Evolutionary conservation across 2,888 invertebrate genomes (phyloP).

Genomic region (Pimpla rufipes): DNA sequence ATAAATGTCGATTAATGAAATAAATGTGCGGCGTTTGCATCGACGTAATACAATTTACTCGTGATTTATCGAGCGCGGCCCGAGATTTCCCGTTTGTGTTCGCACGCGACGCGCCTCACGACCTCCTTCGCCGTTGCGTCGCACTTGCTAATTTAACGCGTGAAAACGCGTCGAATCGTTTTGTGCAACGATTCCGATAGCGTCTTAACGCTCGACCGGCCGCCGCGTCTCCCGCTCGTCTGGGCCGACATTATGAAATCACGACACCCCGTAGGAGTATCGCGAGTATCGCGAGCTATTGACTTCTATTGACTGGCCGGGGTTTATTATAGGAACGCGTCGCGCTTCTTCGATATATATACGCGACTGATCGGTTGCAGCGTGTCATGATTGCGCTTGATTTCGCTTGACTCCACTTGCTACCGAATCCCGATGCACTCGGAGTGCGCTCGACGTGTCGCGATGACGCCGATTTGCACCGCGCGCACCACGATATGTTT

Average conservation of each 20-base stretch:
- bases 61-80: conserved; percentile 16
- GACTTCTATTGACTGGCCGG: conserved; percentile 60
- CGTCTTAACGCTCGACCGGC: neutral
- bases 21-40: neutral
- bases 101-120: conserved; percentile 6
- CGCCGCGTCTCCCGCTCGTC: conserved; percentile 35
- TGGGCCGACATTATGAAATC: conserved; percentile 67
- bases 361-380: neutral
- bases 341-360: conserved; percentile 5
- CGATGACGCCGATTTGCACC: neutral
- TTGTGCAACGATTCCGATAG: no score
- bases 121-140: conserved; percentile 15
- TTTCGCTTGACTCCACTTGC: conserved; percentile 68
- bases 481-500: neutral
- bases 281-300: conserved; percentile 48
- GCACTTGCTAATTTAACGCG: neutral
- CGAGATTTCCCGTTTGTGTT: neutral
- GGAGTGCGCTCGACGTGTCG: neutral
- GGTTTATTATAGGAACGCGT: conserved; percentile 50
- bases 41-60: neutral
- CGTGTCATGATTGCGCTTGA: conserved; percentile 57
- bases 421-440: conserved; percentile 41
- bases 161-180: conserved; percentile 29
- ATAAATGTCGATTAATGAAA: neutral
- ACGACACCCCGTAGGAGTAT: conserved; percentile 65